Base-by-base conservation (phyloP, 2,888 invertebrate genomes). In the Zhengitettix transpicula region DNA sequence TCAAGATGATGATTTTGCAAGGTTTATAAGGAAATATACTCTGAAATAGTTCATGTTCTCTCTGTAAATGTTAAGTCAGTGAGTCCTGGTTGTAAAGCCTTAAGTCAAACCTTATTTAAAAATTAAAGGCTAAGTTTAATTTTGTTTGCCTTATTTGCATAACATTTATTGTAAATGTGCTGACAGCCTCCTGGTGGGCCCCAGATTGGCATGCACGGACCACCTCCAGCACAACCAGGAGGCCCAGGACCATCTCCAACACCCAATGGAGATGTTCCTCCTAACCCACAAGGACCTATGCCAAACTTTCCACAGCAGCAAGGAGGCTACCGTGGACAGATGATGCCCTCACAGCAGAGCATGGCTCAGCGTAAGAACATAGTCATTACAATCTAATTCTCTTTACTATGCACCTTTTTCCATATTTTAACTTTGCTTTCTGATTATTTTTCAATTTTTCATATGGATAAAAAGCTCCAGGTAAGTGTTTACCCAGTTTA, bases 261-360 rank as follows among this genome's bases (percentile, higher is more conserved):
- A 40, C 71, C 73, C 57, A 71, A 69, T 41, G 68, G 67, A 41
- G 73, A 73, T 55, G 69, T 73, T 67, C 70, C 73, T 41, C 73
- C 73, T 1, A 72, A 69, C 64, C 64, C 70, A 1, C 65, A 64
- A 52, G 62, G 61, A 11, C 60, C 61, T 11, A 62, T 62, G 60
- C 60, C 57, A 42, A 60, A 55, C 53, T 64, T 63, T 47, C 72
- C 69, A 59, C 73, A 73, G 63, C 75, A 74, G 60, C 63, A 71
- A 65, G 69, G 69, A 60, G 71, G 69, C 68, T 79, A 71, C 71
- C 77, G 82, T 73, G 81, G 67, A 71, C 82, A 69, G 72, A 80
- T 74, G 73, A 81, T 74, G 73, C 80, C 70, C 74, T 79, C 68
- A 67, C 79, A 70, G 77, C 65, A 65, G 57, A 62, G 57, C 58